Evolutionary conservation across 2,888 invertebrate genomes (phyloP).

Genomic region (Aquatica leii): DNA sequence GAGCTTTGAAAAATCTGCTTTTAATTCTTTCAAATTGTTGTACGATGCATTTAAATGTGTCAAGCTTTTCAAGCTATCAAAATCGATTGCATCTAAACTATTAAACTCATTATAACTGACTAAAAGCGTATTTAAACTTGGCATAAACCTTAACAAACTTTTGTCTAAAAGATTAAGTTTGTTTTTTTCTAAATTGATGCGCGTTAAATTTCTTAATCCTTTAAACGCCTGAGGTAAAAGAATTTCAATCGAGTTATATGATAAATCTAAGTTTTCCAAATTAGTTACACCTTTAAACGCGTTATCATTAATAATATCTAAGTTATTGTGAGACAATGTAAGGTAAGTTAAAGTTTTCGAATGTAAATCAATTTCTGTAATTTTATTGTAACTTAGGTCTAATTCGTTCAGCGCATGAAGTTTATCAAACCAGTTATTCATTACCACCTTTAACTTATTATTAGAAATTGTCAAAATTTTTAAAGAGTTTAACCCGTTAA

Average conservation of each 20-base stretch:
- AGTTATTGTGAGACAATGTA: constrained; percentile 3
- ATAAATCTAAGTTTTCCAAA: neutral
- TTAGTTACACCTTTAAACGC: neutral
- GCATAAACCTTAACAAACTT: neutral
- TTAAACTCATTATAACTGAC: neutral
- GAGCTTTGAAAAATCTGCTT: neutral
- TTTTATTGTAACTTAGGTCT: constrained; percentile 6
- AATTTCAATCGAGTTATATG: neutral
- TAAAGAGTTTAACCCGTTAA: neutral
- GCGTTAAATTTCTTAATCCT: neutral
- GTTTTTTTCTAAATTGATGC: neutral
- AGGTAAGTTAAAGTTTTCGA: constrained; percentile 1
- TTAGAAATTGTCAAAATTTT: neutral
- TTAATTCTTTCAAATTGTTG: neutral
- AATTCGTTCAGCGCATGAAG: neutral
- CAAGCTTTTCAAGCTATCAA: neutral
- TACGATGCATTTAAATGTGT: neutral
- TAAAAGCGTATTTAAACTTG: neutral
- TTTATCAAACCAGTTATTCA: neutral
- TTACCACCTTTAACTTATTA: neutral
- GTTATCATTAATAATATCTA: neutral
- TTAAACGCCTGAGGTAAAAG: neutral
- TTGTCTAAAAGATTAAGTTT: neutral
- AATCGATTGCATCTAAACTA: neutral
- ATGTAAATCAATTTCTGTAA: neutral